These are phyloP conservation scores for Propithecus coquereli DNA, from an alignment of 2,113 vertebrate genomes.

Conservation along the genomic window DNA sequence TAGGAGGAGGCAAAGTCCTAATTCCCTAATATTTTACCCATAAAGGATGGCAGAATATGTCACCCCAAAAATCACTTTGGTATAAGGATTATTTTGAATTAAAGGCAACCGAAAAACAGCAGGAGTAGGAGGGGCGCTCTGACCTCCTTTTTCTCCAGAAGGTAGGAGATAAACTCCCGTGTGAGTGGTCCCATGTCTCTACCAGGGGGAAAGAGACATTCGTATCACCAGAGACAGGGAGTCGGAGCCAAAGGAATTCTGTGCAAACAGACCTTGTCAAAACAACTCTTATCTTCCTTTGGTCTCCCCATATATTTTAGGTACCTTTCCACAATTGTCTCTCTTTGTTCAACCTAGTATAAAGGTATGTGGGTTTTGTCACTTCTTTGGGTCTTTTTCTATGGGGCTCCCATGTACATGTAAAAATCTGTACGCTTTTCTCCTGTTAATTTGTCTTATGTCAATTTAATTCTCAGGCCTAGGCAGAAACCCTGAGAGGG, in stretches of 20 bases:
- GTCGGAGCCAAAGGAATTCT: not conserved
- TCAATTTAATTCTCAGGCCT: not conserved
- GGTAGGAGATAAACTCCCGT: not conserved
- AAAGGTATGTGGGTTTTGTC: not conserved
- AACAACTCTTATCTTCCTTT: not conserved
- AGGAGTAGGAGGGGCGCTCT: not conserved
- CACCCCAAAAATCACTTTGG: not conserved
- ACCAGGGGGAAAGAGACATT: not conserved
- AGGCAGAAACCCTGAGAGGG: not conserved
- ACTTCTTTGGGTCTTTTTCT: not conserved
- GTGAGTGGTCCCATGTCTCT: not conserved
- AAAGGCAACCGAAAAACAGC: not conserved
- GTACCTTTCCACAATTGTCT: not conserved
- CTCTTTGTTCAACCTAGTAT: not conserved
- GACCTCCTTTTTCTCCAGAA: not conserved
- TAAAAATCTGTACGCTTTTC: not conserved
- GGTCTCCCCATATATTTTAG: not conserved
- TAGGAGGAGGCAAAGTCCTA: not conserved
- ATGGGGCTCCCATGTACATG: not conserved
- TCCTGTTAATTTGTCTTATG: not conserved
- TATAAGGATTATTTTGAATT: not conserved
- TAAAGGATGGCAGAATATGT: not conserved
- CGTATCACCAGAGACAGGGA: not conserved
- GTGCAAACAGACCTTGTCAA: not conserved
- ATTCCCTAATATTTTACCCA: not conserved